Evolutionary conservation across 2,113 vertebrate genomes (phyloP).

Genomic region (Crotalus viridis): DNA sequence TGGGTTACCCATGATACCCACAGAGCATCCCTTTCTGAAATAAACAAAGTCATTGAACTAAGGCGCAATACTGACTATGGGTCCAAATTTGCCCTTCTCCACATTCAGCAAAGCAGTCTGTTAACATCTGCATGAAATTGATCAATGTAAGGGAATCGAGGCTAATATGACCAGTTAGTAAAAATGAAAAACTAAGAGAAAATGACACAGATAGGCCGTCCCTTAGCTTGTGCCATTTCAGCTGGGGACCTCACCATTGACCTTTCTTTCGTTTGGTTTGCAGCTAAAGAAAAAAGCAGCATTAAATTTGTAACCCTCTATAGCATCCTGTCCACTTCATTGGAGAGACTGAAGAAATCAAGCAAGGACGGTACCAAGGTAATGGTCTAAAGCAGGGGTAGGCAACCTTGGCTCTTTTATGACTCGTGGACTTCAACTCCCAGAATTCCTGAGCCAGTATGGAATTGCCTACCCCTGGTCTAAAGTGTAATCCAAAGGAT

Average conservation of each 20-base stretch:
- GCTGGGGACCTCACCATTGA: background rate
- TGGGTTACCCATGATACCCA: background rate
- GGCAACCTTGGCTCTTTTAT: no score
- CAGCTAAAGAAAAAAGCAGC: constrained; percentile 12
- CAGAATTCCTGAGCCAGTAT: no score
- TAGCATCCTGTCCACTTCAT: background rate
- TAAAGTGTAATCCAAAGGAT: no score
- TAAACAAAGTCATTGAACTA: background rate
- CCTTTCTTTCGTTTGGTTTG: background rate
- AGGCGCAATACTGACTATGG: background rate
- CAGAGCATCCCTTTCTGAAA: background rate
- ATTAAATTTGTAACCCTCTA: constrained; percentile 1
- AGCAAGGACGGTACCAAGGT: background rate
- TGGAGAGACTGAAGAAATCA: background rate
- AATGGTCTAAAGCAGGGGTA: background rate
- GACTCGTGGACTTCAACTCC: no score
- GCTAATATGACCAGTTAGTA: background rate
- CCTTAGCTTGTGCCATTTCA: background rate
- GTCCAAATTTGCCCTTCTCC: background rate
- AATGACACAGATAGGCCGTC: background rate
- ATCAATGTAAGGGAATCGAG: background rate
- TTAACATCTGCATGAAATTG: background rate
- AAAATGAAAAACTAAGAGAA: background rate
- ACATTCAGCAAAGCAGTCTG: background rate
- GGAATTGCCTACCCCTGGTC: no score